Percentiles rank a stretch among this genome's conserved stretches.
phyloP scores from a whole-genome alignment of 2,888 invertebrate species.

The Dimorphilus gyrociliatus region DNA sequence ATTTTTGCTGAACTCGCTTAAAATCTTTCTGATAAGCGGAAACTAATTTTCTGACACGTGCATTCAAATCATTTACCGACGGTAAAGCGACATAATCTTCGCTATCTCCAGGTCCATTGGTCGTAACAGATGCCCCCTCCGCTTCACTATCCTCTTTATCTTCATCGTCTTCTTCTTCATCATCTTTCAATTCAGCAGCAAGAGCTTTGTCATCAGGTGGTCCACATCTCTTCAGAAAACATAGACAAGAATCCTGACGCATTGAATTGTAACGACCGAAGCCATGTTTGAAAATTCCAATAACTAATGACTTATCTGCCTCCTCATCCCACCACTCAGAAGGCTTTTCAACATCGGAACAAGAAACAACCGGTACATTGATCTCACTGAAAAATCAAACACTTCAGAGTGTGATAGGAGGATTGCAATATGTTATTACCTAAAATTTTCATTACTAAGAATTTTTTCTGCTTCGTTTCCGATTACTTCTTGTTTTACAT shows the following conservation, averaged over 20 bases:
- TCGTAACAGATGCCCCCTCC: neutral
- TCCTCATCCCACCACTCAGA: constrained; percentile 66
- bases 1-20: no score
- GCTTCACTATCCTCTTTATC: constrained; percentile 6
- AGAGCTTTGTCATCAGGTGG: constrained; percentile 43
- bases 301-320: constrained; percentile 87
- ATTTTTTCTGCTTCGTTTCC: constrained; percentile 49
- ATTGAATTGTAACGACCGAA: constrained; percentile 93
- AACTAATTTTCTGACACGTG: no score
- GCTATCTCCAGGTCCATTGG: constrained; percentile 1
- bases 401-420: neutral
- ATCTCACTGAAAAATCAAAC: constrained; percentile 47
- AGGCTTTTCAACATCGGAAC: constrained; percentile 66
- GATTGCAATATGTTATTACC: constrained; percentile 3
- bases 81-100: no score
- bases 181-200: constrained; percentile 45
- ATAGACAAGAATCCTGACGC: constrained; percentile 78
- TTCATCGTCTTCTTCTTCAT: constrained; percentile 40
- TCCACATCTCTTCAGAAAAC: constrained; percentile 68
- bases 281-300: constrained; percentile 93
- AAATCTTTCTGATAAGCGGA: no score
- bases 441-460: constrained; percentile 13
- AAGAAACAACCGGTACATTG: constrained; percentile 69
- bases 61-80: no score
- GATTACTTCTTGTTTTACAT: constrained; percentile 92